A percentile compares a stretch with the other conserved stretches of the same genome.
Conservation (phyloP, 1,140 invertebrate genomes). For the Drosophila aff. region DNA sequence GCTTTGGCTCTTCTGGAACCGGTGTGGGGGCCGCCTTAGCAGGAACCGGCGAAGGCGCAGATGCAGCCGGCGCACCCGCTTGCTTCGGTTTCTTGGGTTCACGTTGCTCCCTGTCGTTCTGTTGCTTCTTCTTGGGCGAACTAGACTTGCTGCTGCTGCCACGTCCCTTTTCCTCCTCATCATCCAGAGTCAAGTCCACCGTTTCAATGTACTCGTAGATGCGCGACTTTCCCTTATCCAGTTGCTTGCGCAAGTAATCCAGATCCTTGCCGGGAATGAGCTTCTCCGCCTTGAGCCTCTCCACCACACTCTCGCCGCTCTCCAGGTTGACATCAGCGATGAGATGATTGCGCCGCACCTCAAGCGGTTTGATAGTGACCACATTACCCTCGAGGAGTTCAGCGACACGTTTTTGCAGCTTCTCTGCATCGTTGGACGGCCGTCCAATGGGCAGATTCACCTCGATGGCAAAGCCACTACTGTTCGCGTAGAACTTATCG, state of each 20-base stretch:
- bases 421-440: constrained; percentile 43
- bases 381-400: constrained; percentile 62
- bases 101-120: constrained; percentile 26
- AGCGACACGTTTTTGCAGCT: constrained; percentile 41
- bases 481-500: constrained; percentile 85
- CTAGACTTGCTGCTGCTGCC: constrained; percentile 26
- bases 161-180: constrained; percentile 64
- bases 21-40: constrained; percentile 15
- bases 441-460: constrained; percentile 83
- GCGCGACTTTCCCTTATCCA: constrained; percentile 75
- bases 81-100: constrained; percentile 27
- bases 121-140: constrained; percentile 48
- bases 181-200: constrained; percentile 74
- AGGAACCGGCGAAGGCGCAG: background rate
- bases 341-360: constrained; percentile 75
- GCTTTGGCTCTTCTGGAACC: constrained; percentile 10
- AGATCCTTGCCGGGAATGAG: constrained; percentile 60
- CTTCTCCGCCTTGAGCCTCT: constrained; percentile 57
- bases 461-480: constrained; percentile 86
- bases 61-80: background rate
- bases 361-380: constrained; percentile 74
- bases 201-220: constrained; percentile 76
- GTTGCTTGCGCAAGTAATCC: constrained; percentile 74
- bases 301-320: constrained; percentile 58
- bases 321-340: constrained; percentile 64